These are phyloP conservation scores for Mico argentatus DNA, from an alignment of 2,797 vertebrate species.

Conservation along the genomic window DNA sequence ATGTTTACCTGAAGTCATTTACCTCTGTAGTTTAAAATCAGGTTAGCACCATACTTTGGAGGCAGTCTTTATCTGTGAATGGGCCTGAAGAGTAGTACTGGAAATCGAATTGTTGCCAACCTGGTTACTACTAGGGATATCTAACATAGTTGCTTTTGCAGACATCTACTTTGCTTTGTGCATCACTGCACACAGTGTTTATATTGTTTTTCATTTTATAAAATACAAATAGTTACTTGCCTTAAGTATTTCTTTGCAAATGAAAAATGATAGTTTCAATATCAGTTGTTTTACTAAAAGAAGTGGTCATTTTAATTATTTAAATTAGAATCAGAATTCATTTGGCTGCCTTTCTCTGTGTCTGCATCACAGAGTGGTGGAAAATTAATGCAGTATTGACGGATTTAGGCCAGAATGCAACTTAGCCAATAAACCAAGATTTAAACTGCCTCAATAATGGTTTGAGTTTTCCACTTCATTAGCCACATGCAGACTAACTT, in stretches of 20 bases:
- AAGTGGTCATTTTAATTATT: slow-evolving; percentile 13
- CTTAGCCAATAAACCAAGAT: slow-evolving; percentile 51
- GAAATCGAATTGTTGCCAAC: neutral
- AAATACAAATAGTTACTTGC: neutral
- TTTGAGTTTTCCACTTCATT: slow-evolving; percentile 46
- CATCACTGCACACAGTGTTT: neutral
- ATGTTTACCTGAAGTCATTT: neutral
- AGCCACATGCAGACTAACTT: slow-evolving; percentile 29
- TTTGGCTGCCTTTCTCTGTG: slow-evolving; percentile 3
- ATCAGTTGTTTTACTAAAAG: neutral
- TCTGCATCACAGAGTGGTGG: neutral
- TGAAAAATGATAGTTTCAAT: slow-evolving; percentile 21
- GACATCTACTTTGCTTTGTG: neutral
- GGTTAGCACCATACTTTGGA: neutral
- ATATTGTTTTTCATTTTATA: neutral
- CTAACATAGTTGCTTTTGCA: neutral
- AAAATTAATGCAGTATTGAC: slow-evolving; percentile 24
- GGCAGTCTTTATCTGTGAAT: neutral
- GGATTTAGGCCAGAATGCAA: slow-evolving; percentile 50
- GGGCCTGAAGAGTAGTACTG: neutral
- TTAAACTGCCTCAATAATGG: slow-evolving; percentile 6
- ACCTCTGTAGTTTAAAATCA: neutral
- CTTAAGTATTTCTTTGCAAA: neutral
- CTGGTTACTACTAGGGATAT: neutral
- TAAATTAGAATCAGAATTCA: neutral